Conservation (phyloP, 2,888 invertebrate species). For the Peribatodes rhomboidaria region DNA sequence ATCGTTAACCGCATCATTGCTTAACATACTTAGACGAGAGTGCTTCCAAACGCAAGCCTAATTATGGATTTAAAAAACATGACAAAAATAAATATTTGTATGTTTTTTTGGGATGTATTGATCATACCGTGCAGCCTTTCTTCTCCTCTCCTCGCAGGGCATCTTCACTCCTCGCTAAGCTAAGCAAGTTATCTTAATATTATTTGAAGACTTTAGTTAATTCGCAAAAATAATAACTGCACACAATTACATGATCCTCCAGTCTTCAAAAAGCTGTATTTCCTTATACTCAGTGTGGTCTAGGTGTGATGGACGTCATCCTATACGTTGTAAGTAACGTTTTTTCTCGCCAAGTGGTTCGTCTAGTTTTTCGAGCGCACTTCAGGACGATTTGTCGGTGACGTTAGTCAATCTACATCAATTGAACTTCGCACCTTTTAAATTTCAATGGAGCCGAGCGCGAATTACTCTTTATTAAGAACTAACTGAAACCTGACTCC, state of each 20-base stretch:
- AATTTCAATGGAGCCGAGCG: slow-evolving; percentile 16
- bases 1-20: too few relatives aligned
- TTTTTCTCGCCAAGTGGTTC: background rate
- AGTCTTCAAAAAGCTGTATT: too few relatives aligned
- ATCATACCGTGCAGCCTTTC: too few relatives aligned
- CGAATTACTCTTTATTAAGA: slow-evolving; percentile 21
- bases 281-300: background rate
- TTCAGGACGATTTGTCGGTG: slow-evolving; percentile 1
- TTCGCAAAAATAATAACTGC: background rate
- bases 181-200: too few relatives aligned
- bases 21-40: too few relatives aligned
- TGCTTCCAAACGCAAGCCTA: too few relatives aligned
- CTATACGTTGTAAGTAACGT: background rate
- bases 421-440: slow-evolving; percentile 38
- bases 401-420: slow-evolving; percentile 22
- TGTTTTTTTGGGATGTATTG: background rate
- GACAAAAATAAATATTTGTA: too few relatives aligned
- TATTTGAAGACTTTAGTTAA: background rate
- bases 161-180: too few relatives aligned
- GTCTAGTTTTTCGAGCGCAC: background rate
- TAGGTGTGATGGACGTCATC: background rate
- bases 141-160: too few relatives aligned
- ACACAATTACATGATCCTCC: too few relatives aligned
- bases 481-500: slow-evolving; percentile 5
- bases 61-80: too few relatives aligned